Conservation (phyloP, 30 jellyfish, hydroid and myxozoan species). For the Pseudorhiza aurosa region DNA sequence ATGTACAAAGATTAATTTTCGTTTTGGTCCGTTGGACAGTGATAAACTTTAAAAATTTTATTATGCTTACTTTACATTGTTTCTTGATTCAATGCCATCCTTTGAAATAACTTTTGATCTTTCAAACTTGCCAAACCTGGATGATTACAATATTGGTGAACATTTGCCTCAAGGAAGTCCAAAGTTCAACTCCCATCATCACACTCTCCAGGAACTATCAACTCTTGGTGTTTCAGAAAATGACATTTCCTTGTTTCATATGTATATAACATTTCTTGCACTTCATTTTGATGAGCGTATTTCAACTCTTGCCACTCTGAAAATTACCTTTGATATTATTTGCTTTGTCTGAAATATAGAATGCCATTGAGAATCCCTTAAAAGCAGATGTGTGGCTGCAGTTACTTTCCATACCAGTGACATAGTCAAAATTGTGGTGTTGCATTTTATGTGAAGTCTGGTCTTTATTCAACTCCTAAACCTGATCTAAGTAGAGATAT, state of each 20-base stretch:
- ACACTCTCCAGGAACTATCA: conserved; percentile 18
- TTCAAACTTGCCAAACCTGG: conserved; percentile 34
- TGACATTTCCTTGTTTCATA: conserved; percentile 14
- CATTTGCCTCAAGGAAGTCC: background rate
- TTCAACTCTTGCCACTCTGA: conserved; percentile 20
- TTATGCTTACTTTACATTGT: conserved; percentile 43
- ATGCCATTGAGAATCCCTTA: conserved; percentile 38
- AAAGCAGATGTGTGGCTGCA: conserved; percentile 35
- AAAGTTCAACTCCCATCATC: conserved; percentile 9
- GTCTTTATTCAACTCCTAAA: too few relatives aligned
- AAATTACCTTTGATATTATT: conserved; percentile 32
- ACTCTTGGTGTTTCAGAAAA: background rate
- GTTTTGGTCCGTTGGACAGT: conserved; percentile 32
- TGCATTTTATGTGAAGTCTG: conserved; percentile 24
- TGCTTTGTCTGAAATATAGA: conserved; percentile 33
- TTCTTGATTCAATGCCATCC: conserved; percentile 41
- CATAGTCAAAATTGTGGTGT: conserved; percentile 60
- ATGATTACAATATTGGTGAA: conserved; percentile 34
- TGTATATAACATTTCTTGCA: conserved; percentile 22
- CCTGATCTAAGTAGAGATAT: conserved; percentile 1
- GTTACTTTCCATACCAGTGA: conserved; percentile 44
- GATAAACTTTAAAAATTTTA: conserved; percentile 27
- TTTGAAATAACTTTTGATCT: conserved; percentile 43
- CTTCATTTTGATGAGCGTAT: conserved; percentile 10
- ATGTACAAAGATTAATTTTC: conserved; percentile 42